Percentiles rank a stretch among this genome's conserved stretches.
These are phyloP conservation scores for Enteromius anoplus DNA, from an alignment of 2,797 vertebrate species.

Conservation along the genomic window DNA sequence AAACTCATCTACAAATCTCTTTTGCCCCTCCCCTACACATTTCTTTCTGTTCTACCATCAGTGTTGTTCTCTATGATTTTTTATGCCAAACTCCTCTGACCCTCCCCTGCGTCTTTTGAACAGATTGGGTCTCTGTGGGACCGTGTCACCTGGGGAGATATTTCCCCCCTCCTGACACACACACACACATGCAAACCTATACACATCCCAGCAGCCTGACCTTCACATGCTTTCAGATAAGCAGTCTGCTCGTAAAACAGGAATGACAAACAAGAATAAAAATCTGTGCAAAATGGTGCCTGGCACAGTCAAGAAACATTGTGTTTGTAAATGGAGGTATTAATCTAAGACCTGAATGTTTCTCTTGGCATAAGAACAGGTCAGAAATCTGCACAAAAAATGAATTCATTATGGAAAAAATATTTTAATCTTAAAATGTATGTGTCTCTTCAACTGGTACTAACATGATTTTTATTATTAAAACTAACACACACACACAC, in stretches of 20 bases:
- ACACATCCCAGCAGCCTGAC: constrained; percentile 60
- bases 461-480: neutral
- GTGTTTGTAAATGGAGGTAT: neutral
- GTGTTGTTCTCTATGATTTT: constrained; percentile 21
- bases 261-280: constrained; percentile 22
- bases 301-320: neutral
- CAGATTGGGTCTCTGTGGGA: constrained; percentile 87
- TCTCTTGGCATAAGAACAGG: neutral
- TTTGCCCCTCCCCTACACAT: neutral
- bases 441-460: neutral
- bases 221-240: constrained; percentile 61
- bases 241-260: neutral
- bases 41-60: constrained; percentile 27
- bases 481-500: no score
- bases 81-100: constrained; percentile 48
- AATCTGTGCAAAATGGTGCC: neutral
- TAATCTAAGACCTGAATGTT: neutral
- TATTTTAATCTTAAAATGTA: neutral
- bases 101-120: constrained; percentile 73
- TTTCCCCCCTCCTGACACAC: constrained; percentile 69
- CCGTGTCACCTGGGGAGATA: constrained; percentile 79
- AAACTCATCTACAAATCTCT: constrained; percentile 50
- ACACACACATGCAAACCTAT: constrained; percentile 54
- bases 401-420: neutral
- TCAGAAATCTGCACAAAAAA: neutral